Percentiles rank a stretch among this genome's conserved stretches.
Evolutionary conservation across 2,113 vertebrate species (phyloP).

Genomic region (Reinhardtius hippoglossoides): DNA sequence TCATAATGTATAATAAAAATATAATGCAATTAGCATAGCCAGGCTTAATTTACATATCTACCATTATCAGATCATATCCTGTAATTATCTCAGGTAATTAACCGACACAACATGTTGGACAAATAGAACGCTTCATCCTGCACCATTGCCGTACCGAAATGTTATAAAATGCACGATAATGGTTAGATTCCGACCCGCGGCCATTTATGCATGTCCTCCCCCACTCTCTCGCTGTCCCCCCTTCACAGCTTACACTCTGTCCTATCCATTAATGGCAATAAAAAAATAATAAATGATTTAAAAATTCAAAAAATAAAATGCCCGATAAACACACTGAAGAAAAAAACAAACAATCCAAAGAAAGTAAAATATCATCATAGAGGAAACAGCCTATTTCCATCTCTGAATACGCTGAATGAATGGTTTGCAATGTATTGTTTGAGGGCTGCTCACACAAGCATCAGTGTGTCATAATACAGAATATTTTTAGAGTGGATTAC

Average conservation of each 20-base stretch:
- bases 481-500: background rate
- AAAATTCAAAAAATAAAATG: background rate
- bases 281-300: background rate
- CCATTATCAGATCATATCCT: slow-evolving; percentile 10
- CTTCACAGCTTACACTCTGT: no score
- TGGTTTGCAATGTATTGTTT: background rate
- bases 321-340: background rate
- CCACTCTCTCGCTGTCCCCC: no score
- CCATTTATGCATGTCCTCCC: no score
- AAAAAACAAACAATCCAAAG: background rate
- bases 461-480: background rate
- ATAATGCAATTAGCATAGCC: background rate
- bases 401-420: background rate
- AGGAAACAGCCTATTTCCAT: background rate
- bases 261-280: no score
- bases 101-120: background rate
- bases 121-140: slow-evolving; percentile 2
- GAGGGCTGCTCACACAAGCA: background rate
- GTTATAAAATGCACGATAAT: background rate
- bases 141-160: background rate
- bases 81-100: background rate
- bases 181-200: no score
- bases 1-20: slow-evolving; percentile 15
- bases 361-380: background rate
- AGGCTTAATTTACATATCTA: slow-evolving; percentile 7